Evolutionary conservation across 2,113 vertebrate species (phyloP).

Genomic region (Phodopus roborovskii): DNA sequence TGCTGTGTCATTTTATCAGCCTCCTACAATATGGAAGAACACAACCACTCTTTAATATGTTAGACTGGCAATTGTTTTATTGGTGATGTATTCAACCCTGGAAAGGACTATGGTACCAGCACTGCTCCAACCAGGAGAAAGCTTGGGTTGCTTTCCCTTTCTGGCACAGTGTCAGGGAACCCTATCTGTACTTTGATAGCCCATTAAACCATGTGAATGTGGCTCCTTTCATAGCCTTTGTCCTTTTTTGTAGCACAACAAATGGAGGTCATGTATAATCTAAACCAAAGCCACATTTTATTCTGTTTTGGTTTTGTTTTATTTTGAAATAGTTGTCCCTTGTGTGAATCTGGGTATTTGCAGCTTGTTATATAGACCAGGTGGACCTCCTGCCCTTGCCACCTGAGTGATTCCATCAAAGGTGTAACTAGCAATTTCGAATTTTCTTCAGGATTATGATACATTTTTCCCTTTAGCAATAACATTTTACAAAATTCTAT

Average conservation of each 20-base stretch:
- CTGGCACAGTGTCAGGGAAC: background rate
- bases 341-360: too few relatives aligned
- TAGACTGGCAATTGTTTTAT: slow-evolving; percentile 34
- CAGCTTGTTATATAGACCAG: background rate
- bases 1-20: background rate
- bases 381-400: background rate
- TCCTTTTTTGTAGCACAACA: background rate
- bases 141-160: background rate
- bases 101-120: background rate
- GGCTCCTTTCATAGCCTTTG: background rate
- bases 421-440: background rate
- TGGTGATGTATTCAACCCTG: background rate
- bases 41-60: slow-evolving; percentile 35
- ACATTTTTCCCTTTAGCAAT: slow-evolving; percentile 9
- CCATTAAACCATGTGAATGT: background rate
- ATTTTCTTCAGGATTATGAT: slow-evolving; percentile 24
- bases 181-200: background rate
- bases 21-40: slow-evolving; percentile 14
- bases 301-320: background rate
- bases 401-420: background rate
- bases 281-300: slow-evolving; percentile 54
- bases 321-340: background rate
- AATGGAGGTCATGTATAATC: background rate
- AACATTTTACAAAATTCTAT: background rate
- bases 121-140: background rate